Conservation (phyloP, 2,888 invertebrate species). For the Acronicta aceris region DNA sequence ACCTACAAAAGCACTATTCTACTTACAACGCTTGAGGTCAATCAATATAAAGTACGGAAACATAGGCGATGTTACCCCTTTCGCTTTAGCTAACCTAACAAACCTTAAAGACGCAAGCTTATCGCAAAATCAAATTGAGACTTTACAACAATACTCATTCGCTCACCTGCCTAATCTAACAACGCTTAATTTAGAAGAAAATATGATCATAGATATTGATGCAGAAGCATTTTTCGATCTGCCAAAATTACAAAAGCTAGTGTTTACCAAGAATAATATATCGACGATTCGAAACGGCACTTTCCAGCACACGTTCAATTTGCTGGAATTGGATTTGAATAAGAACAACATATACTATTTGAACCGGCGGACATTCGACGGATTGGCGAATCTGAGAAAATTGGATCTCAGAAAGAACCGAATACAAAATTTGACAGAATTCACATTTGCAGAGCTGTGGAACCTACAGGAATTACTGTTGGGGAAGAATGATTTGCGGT, state of each 20-base stretch:
- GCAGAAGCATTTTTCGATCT: conserved; percentile 93
- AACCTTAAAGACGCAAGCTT: conserved; percentile 91
- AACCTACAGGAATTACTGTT: conserved; percentile 92
- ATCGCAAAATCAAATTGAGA: conserved; percentile 92
- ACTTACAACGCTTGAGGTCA: conserved; percentile 91
- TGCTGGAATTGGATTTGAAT: conserved; percentile 95
- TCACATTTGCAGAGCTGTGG: conserved; percentile 94
- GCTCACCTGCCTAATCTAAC: conserved; percentile 92
- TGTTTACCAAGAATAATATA: conserved; percentile 95
- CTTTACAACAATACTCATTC: conserved; percentile 91
- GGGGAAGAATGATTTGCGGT: conserved; percentile 92
- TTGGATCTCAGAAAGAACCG: conserved; percentile 93
- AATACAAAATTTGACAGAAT: conserved; percentile 93
- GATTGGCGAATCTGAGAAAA: conserved; percentile 92
- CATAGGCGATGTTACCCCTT: conserved; percentile 91
- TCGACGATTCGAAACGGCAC: conserved; percentile 95
- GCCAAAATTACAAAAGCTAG: conserved; percentile 92
- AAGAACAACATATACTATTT: conserved; percentile 93
- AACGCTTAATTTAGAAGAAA: conserved; percentile 92
- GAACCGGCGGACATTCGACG: conserved; percentile 93
- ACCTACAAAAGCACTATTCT: conserved; percentile 92
- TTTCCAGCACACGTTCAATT: conserved; percentile 92
- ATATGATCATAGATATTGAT: conserved; percentile 93
- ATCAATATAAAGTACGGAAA: conserved; percentile 93
- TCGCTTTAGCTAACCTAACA: conserved; percentile 93